Evolutionary conservation across 2,888 invertebrate genomes (phyloP).

Genomic region (Gymnocheta viridis): DNA sequence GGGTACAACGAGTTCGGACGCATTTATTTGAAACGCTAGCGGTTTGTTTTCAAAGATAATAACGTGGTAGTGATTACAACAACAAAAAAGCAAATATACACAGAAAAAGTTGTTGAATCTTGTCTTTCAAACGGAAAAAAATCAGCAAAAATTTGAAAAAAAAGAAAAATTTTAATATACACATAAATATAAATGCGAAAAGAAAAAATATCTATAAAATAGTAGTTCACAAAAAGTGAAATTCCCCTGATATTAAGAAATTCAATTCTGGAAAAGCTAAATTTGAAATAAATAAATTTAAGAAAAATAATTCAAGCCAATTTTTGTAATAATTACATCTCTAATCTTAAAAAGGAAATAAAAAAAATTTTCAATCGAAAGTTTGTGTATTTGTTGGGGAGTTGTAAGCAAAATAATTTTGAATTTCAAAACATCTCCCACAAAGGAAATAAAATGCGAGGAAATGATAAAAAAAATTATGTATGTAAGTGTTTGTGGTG

Average conservation of each 20-base stretch:
- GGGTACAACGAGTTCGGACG: conserved; percentile 82
- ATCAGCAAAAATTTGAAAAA: conserved; percentile 25
- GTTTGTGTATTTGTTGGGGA: background rate
- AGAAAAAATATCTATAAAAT: conserved; percentile 15
- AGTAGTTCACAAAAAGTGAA: conserved; percentile 30
- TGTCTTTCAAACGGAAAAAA: conserved; percentile 45
- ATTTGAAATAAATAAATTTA: background rate
- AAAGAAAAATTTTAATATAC: conserved; percentile 42
- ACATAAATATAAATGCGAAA: conserved; percentile 32
- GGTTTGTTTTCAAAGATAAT: conserved; percentile 70
- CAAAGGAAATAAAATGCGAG: background rate
- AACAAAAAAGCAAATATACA: conserved; percentile 50
- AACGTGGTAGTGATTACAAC: conserved; percentile 55
- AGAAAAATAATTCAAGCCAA: background rate
- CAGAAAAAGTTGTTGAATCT: conserved; percentile 63
- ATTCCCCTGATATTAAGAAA: background rate
- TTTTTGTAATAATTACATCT: background rate
- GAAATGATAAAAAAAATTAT: conserved; percentile 4
- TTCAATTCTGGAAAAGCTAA: background rate
- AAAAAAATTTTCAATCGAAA: background rate
- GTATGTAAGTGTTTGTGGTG: background rate
- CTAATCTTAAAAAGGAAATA: background rate
- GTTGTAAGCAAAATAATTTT: background rate
- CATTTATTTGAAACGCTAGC: conserved; percentile 76
- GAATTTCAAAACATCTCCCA: conserved; percentile 2